phyloP scores from a whole-genome alignment of 2,797 vertebrate species.

The Gouania willdenowi region DNA sequence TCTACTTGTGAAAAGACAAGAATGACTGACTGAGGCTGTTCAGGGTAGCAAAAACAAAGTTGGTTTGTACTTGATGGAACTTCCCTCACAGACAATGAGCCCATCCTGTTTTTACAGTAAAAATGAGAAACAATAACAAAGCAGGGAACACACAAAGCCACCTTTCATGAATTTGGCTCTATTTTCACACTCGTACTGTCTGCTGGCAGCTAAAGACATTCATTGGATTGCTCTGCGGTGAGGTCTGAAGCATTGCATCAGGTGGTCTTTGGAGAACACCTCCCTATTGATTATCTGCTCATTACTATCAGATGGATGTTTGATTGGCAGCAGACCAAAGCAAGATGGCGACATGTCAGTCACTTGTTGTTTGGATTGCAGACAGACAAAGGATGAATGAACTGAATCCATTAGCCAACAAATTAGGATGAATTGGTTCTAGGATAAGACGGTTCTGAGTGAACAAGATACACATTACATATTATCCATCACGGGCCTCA shows the following conservation, averaged over 20 bases:
- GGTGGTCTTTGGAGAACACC: slow-evolving; percentile 46
- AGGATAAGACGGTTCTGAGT: slow-evolving; percentile 42
- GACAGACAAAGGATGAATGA: slow-evolving; percentile 61
- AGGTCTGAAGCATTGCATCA: slow-evolving; percentile 50
- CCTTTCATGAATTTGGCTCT: background rate
- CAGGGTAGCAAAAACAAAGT: slow-evolving; percentile 45
- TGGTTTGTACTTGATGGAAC: slow-evolving; percentile 44
- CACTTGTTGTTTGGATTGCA: slow-evolving; percentile 56
- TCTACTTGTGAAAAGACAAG: slow-evolving; percentile 41
- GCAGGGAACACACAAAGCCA: slow-evolving; percentile 14
- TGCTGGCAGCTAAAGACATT: slow-evolving; percentile 36
- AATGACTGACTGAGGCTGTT: slow-evolving; percentile 67
- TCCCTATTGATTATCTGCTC: slow-evolving; percentile 47
- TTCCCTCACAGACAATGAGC: slow-evolving; percentile 38
- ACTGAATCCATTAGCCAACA: slow-evolving; percentile 51
- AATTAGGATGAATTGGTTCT: slow-evolving; percentile 62
- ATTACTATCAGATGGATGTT: slow-evolving; percentile 38
- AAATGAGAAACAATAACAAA: slow-evolving; percentile 23
- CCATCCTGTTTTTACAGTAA: slow-evolving; percentile 52
- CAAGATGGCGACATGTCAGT: slow-evolving; percentile 46
- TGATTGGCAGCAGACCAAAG: slow-evolving; percentile 54
- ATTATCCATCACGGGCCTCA: slow-evolving; percentile 18
- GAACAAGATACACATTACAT: slow-evolving; percentile 40
- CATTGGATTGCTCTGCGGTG: slow-evolving; percentile 47
- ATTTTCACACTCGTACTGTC: background rate